Conservation (phyloP, 2,113 vertebrate genomes). For the Triplophysa rosa region DNA sequence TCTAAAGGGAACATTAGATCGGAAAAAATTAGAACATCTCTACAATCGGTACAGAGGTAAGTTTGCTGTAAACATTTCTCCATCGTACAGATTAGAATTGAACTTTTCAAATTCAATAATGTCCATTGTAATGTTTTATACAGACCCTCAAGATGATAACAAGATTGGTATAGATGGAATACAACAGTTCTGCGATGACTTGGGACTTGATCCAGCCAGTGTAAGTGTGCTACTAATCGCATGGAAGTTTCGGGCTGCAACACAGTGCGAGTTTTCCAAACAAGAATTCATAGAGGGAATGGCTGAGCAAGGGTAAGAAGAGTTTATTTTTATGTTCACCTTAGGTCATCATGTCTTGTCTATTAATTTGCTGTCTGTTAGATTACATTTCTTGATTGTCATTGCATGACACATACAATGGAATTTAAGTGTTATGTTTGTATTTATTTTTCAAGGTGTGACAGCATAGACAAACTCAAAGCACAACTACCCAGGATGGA, state of each 20-base stretch:
- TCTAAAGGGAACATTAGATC: slow-evolving; percentile 90
- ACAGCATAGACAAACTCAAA: slow-evolving; percentile 88
- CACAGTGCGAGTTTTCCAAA: slow-evolving; percentile 94
- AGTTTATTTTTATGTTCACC: not conserved
- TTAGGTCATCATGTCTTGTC: not conserved
- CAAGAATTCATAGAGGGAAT: slow-evolving; percentile 94
- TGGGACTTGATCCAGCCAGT: slow-evolving; percentile 88
- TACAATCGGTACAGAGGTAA: slow-evolving; percentile 97
- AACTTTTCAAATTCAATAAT: too few relatives aligned
- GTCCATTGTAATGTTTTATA: slow-evolving; percentile 38
- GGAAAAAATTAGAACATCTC: slow-evolving; percentile 93
- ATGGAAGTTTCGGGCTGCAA: slow-evolving; percentile 93
- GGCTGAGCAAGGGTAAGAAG: slow-evolving; percentile 86
- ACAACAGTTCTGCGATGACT: slow-evolving; percentile 91
- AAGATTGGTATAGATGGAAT: slow-evolving; percentile 94
- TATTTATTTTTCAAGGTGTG: slow-evolving; percentile 78
- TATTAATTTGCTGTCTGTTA: not conserved
- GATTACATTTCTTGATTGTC: too few relatives aligned
- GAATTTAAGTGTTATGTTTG: not conserved
- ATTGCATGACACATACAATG: too few relatives aligned
- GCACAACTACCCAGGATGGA: slow-evolving; percentile 87
- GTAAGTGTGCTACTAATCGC: slow-evolving; percentile 90
- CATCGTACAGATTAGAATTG: not conserved
- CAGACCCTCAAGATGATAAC: slow-evolving; percentile 94
- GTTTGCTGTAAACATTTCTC: slow-evolving; percentile 9